Conservation (phyloP, 2,797 vertebrate genomes). For the Neoniphon sammara region DNA sequence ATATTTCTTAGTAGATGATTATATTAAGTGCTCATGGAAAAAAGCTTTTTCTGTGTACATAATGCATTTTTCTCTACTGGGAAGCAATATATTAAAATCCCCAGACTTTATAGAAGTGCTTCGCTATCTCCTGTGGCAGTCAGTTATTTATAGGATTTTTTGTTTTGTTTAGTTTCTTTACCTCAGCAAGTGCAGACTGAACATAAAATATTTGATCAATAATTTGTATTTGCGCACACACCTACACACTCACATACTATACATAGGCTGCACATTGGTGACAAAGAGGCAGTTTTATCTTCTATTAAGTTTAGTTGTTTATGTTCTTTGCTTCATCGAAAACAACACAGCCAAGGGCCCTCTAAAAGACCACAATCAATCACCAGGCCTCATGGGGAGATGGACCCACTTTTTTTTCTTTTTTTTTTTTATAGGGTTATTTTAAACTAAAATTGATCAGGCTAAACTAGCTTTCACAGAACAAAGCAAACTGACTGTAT, state of each 20-base stretch:
- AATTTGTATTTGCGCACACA: not conserved
- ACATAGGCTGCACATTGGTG: not conserved
- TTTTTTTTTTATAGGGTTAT: not conserved
- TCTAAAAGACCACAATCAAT: slow-evolving; percentile 32
- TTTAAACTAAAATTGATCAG: slow-evolving; percentile 14
- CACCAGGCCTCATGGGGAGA: slow-evolving; percentile 1
- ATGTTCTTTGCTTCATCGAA: slow-evolving; percentile 9
- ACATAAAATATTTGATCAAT: not conserved
- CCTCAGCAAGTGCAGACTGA: not conserved
- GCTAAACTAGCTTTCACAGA: not conserved
- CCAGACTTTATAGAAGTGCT: not conserved
- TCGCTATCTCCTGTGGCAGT: too few species aligned
- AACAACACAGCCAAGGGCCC: slow-evolving; percentile 21
- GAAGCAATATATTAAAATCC: not conserved
- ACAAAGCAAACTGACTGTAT: slow-evolving; percentile 35
- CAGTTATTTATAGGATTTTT: too few species aligned
- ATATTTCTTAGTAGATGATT: too few species aligned
- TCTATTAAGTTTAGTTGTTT: slow-evolving; percentile 6
- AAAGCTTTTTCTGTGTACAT: not conserved
- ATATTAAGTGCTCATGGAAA: not conserved
- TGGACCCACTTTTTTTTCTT: not conserved
- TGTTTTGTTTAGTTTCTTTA: too few species aligned
- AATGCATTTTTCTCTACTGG: not conserved
- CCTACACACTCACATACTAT: not conserved
- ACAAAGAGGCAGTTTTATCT: not conserved